Evolutionary conservation across 1,140 invertebrate species (phyloP), one percentile per base, ranked within the genome.

Genomic region (Drosophila aff.): DNA sequence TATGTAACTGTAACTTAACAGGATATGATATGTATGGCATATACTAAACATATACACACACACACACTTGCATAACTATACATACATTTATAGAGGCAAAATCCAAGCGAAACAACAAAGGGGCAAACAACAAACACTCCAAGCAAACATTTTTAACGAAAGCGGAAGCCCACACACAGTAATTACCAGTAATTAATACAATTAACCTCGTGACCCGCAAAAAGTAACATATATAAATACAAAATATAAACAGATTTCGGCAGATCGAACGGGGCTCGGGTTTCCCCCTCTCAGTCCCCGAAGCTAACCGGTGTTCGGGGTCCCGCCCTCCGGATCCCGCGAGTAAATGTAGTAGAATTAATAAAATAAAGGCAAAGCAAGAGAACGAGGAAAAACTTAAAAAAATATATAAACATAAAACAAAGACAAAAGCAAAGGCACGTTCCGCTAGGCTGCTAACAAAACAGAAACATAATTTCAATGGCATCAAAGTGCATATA

Each of bases 1-100:
- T 81, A 81, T 84, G 77, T 84, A 89, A 90, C 69, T 81, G 79
- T 87, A 89, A 84, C 82, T 82, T 82, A 84, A 90, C 63, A 79
- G 75, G 66, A 84, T 86, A 85, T 79, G 89, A 85, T 81, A 82
- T 78, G 76, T 79, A 79, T 73, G 79, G 79, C 62, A 91, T 63
- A 79, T 64, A 82, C 47, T 43, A 68, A 69, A 84, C 55, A 76
- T 18, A 66, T 21, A 74, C 59, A 82, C 38, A 69, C 23, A 76
- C 40, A 52, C 26, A 33, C 18, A 73, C 43, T 69, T 61, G 78
- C 60, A 79, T 59, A 76, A 31, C 60, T 47, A 66, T 44, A 76
- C 31, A 77, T 64, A 61, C 21, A 66, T 59, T 66, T 65, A 81
- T 52, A 80, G 49, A 65, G 40, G 73, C 58, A 71, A 68, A 76